A percentile compares a stretch with the other conserved stretches of the same genome.
Evolutionary conservation across 35 echinoderm and acorn worm genomes (phyloP).

Genomic region (Ophiothrix spiculata): DNA sequence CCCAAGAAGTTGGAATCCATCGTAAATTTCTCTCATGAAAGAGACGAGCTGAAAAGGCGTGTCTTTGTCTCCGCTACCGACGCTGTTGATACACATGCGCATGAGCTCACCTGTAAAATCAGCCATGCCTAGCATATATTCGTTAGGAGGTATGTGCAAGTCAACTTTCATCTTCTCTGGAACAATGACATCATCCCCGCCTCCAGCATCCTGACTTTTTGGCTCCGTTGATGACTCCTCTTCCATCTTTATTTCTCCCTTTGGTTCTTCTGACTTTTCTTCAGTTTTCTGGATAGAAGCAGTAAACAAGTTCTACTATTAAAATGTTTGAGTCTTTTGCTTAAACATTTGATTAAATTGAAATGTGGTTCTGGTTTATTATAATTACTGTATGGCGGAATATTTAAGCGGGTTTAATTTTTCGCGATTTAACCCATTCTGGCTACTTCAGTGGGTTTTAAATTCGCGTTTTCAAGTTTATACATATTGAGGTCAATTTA

Average conservation of each 20-base stretch:
- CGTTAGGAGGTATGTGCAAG: slow-evolving; percentile 65
- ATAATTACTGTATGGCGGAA: too few relatives aligned
- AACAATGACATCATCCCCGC: not conserved
- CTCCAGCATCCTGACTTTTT: not conserved
- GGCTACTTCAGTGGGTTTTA: too few relatives aligned
- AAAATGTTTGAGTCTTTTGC: too few relatives aligned
- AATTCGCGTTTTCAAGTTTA: too few relatives aligned
- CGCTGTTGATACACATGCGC: slow-evolving; percentile 82
- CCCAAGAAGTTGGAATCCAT: slow-evolving; percentile 76
- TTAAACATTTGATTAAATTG: too few relatives aligned
- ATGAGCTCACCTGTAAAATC: slow-evolving; percentile 96
- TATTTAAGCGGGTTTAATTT: too few relatives aligned
- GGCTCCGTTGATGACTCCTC: not conserved
- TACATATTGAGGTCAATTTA: too few relatives aligned
- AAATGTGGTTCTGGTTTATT: too few relatives aligned
- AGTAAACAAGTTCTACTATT: too few relatives aligned
- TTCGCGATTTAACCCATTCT: too few relatives aligned
- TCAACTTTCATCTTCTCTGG: not conserved
- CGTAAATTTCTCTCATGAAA: slow-evolving; percentile 73
- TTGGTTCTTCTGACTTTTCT: not conserved
- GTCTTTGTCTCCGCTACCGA: slow-evolving; percentile 70
- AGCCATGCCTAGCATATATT: slow-evolving; percentile 87
- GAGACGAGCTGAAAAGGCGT: slow-evolving; percentile 62
- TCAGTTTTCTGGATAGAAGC: not conserved
- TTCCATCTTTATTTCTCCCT: not conserved